Evolutionary conservation across 2,797 vertebrate genomes (phyloP).

Genomic region (Gambelia wislizenii): DNA sequence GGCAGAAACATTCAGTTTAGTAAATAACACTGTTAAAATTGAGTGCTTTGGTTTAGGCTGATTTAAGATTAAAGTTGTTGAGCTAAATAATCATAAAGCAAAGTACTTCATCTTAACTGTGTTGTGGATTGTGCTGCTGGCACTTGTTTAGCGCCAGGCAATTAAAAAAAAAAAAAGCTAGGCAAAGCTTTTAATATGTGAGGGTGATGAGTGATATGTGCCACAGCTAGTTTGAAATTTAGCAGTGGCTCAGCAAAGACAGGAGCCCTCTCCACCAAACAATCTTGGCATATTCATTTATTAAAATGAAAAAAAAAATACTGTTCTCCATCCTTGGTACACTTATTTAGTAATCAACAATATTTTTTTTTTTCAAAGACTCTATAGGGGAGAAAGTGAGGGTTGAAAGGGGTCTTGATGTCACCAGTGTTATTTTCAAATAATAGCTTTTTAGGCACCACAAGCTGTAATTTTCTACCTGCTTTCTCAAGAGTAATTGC

Average conservation of each 20-base stretch:
- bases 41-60: conserved; percentile 18
- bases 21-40: conserved; percentile 26
- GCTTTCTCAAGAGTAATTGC: background rate
- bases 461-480: background rate
- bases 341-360: background rate
- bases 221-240: background rate
- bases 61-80: conserved; percentile 25
- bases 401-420: background rate
- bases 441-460: background rate
- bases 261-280: background rate
- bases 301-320: background rate
- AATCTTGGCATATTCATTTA: background rate
- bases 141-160: background rate
- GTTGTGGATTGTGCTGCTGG: background rate
- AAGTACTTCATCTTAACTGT: conserved; percentile 11
- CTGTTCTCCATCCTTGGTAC: background rate
- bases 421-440: background rate
- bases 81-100: conserved; percentile 36
- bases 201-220: background rate
- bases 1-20: conserved; percentile 33
- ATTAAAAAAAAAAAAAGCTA: conserved; percentile 2
- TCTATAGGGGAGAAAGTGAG: background rate
- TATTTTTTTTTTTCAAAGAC: background rate
- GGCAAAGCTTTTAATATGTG: background rate
- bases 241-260: background rate